A percentile compares a stretch with the other conserved stretches of the same genome.
phyloP scores from a whole-genome alignment of 2,888 invertebrate species.

The Pristionchus mayeri region DNA sequence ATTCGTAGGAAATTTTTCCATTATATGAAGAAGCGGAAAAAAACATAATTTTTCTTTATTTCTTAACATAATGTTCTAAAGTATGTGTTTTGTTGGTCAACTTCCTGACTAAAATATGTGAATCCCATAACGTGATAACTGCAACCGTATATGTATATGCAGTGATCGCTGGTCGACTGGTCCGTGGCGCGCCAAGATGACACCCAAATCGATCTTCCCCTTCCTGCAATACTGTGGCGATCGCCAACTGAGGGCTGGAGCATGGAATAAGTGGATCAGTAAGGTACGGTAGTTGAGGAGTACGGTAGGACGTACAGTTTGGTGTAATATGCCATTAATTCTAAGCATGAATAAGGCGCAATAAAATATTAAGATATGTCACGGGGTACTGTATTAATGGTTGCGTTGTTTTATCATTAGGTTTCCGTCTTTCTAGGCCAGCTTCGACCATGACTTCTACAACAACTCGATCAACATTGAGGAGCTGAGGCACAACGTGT shows the following conservation, averaged over 20 bases:
- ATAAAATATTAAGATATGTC: neutral
- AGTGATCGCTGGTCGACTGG: slow-evolving; percentile 67
- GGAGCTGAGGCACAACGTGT: slow-evolving; percentile 74
- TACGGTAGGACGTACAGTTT: neutral
- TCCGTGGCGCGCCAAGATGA: slow-evolving; percentile 72
- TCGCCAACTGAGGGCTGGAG: slow-evolving; percentile 64
- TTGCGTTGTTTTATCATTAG: too few species aligned
- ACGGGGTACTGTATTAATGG: too few species aligned
- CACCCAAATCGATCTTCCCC: slow-evolving; percentile 69
- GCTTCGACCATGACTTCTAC: slow-evolving; percentile 70
- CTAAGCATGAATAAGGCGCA: neutral
- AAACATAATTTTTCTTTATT: too few species aligned
- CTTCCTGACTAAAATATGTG: too few species aligned
- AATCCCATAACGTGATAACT: too few species aligned
- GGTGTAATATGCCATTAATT: too few species aligned
- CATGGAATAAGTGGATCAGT: slow-evolving; percentile 73
- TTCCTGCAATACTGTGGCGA: slow-evolving; percentile 73
- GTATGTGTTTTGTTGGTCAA: too few species aligned
- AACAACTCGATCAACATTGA: slow-evolving; percentile 75
- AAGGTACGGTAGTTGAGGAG: slow-evolving; percentile 53
- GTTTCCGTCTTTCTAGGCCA: slow-evolving; percentile 51
- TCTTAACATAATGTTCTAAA: too few species aligned
- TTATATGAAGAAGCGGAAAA: too few species aligned
- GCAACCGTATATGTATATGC: too few species aligned
- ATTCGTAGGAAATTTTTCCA: too few species aligned